Conservation (phyloP, 2,797 vertebrate species). For the Anguilla megastoma region DNA sequence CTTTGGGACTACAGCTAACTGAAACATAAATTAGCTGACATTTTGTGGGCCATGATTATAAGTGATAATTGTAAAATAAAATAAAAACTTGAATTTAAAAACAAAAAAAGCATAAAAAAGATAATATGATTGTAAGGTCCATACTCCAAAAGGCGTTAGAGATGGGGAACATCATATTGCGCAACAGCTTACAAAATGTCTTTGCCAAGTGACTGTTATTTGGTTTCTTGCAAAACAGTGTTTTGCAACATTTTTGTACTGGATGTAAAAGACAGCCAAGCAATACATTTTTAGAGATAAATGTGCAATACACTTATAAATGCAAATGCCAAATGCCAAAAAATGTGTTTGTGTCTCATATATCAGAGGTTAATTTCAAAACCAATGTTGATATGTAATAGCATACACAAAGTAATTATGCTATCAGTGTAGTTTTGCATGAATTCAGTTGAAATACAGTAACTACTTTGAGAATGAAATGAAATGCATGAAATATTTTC, state of each 20-base stretch:
- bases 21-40: not conserved
- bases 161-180: not conserved
- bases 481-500: not conserved
- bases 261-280: not conserved
- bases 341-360: not conserved
- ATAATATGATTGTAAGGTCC: not conserved
- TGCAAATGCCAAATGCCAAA: not conserved
- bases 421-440: too few species aligned
- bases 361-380: not conserved
- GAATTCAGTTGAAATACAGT: not conserved
- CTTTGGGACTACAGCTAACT: not conserved
- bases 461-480: not conserved
- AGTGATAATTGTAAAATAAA: not conserved
- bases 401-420: too few species aligned
- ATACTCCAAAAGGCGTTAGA: not conserved
- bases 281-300: not conserved
- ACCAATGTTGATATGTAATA: not conserved
- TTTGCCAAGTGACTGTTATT: not conserved
- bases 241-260: not conserved
- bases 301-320: not conserved
- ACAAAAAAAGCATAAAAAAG: not conserved
- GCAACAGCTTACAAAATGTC: not conserved
- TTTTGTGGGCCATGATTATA: not conserved
- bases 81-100: not conserved
- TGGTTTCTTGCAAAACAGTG: not conserved